Percentiles rank a stretch among this genome's conserved stretches.
Conservation (phyloP, 2,113 vertebrate species). For the Stictonetta naevosa region DNA sequence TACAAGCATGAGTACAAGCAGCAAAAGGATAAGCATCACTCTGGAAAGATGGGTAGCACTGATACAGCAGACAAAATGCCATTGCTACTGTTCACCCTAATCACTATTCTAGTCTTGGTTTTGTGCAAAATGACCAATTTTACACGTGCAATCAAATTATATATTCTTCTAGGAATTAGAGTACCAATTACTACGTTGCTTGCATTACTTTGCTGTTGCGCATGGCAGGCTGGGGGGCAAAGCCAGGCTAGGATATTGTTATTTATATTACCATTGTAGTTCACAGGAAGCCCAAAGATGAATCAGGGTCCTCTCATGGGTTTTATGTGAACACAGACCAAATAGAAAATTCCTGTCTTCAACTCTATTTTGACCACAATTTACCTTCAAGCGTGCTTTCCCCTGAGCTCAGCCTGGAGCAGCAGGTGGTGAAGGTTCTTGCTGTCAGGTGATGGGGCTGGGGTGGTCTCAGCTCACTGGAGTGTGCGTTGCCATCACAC, state of each 20-base stretch:
- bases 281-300: background rate
- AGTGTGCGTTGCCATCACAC: background rate
- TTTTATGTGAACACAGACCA: background rate
- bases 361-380: background rate
- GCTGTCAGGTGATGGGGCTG: background rate
- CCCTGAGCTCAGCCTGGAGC: background rate
- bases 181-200: background rate
- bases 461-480: background rate
- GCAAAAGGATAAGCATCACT: rapidly evolving
- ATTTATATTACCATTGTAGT: background rate
- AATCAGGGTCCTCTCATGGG: background rate
- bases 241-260: background rate
- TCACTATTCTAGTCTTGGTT: background rate
- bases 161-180: background rate
- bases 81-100: background rate
- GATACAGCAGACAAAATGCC: background rate
- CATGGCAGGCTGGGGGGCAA: background rate
- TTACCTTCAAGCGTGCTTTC: background rate
- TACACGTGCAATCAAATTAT: background rate
- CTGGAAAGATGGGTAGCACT: background rate
- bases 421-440: background rate
- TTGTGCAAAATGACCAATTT: background rate
- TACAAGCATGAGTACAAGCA: background rate
- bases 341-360: background rate
- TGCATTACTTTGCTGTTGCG: background rate